Conservation (phyloP, 1,140 invertebrate genomes). For the Panagrolaimus sp. region DNA sequence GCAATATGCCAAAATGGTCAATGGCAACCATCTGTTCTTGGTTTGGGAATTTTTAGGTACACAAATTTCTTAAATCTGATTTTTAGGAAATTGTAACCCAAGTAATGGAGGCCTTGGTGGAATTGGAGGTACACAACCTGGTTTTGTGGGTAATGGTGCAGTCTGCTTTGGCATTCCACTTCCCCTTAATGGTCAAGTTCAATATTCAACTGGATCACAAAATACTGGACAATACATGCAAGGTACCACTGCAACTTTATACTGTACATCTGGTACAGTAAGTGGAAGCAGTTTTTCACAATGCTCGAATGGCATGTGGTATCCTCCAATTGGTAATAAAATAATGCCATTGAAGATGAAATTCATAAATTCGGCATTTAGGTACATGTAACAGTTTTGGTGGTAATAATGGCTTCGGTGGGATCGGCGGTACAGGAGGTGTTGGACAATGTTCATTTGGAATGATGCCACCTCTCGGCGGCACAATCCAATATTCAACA, state of each 20-base stretch:
- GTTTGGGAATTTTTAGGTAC: no score
- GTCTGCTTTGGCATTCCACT: neutral
- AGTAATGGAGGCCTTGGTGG: neutral
- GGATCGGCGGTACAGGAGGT: neutral
- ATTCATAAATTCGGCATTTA: no score
- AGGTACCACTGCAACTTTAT: neutral
- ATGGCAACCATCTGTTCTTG: neutral
- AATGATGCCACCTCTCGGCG: neutral
- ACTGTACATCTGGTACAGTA: neutral
- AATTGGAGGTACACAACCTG: neutral
- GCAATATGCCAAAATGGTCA: neutral
- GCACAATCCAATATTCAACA: slow-evolving; percentile 2
- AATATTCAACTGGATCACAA: neutral
- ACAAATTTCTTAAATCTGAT: no score
- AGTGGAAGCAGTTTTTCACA: neutral
- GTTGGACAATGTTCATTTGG: neutral
- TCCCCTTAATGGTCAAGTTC: neutral
- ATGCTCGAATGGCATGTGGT: slow-evolving; percentile 3
- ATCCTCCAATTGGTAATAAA: neutral
- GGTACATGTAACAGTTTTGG: neutral
- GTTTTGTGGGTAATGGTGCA: neutral
- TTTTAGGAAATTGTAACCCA: no score
- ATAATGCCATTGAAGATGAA: no score
- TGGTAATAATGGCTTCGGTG: neutral
- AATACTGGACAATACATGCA: neutral